Evolutionary conservation across 2,113 vertebrate species (phyloP), one percentile per base, ranked within the genome.

Genomic region (Tiliqua scincoides): DNA sequence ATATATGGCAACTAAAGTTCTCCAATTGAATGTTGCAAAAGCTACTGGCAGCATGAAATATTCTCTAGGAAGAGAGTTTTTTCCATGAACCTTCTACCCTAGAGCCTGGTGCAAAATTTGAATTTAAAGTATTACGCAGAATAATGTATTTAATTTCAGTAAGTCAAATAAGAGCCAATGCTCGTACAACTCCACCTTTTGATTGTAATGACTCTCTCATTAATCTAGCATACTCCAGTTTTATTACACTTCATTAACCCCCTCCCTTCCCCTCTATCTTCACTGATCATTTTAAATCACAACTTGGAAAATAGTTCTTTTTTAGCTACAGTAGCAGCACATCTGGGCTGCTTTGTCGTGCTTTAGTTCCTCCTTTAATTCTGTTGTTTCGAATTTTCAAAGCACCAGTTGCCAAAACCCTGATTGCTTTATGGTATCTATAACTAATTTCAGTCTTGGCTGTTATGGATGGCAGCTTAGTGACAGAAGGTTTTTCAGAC

Each of bases 1-100:
- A 88, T 94, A 91, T 88, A 90, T 84, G 59, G 87, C 91, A 93
- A 91, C 88, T 93, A 93, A 91, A 94, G 93, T 94, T 94, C 92
- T 90, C 86, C 94, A 94, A 90, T 92, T 90, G 85, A 92, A 78
- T 85, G 79, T 88, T 94, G 91, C 92, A 87, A 90, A 94, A 94
- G 85, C 90, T 85, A 65, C 91, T 92, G 88, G 87, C 83, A 89
- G 59, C 90, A 87, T 92, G 90, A 94, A 94, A 90, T 92, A 92
- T 92, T 93, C 89, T 84, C 72, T 75, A 14, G 76, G 77, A 94
- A 93, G 80, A 68, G 79, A 68, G 20, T 48, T 48, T 48, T 82
- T 89, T 85, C 65, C 63, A 87, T 89, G 63, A 90, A 90, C 90
- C 91, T 91, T 83, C 54, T 73, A 21, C 70, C 70, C 32, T 43